Conservation (phyloP, 1,140 invertebrate species). For the Psix sp. region DNA sequence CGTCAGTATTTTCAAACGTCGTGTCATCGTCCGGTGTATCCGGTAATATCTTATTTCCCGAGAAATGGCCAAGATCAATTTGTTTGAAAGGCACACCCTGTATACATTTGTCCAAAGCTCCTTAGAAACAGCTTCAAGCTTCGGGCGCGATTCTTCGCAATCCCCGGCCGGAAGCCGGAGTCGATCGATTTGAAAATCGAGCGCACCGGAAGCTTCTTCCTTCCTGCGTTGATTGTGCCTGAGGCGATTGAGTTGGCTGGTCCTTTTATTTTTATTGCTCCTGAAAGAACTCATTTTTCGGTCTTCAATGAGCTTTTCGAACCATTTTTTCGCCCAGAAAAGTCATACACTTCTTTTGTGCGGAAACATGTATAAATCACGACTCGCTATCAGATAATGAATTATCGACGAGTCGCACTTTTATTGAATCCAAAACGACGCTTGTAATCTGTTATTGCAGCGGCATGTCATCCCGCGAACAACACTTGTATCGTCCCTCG, state of each 20-base stretch:
- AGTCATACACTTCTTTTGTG: constrained; percentile 36
- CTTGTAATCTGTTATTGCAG: constrained; percentile 26
- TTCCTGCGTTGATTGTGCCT: constrained; percentile 57
- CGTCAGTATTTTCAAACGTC: constrained; percentile 6
- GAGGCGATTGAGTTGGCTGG: constrained; percentile 49
- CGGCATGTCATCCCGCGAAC: constrained; percentile 17
- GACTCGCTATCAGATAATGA: constrained; percentile 25
- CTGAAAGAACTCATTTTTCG: constrained; percentile 54
- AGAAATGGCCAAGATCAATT: constrained; percentile 39
- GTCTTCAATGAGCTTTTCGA: constrained; percentile 24
- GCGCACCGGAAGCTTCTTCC: constrained; percentile 51
- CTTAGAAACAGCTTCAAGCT: constrained; percentile 34
- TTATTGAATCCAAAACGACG: constrained; percentile 15
- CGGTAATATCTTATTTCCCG: constrained; percentile 47
- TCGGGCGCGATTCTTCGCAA: constrained; percentile 38
- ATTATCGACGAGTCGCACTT: constrained; percentile 25
- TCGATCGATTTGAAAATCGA: constrained; percentile 53
- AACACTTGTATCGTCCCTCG: constrained; percentile 41
- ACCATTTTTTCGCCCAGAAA: constrained; percentile 35
- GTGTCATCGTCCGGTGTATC: constrained; percentile 13
- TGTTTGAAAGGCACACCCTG: constrained; percentile 50
- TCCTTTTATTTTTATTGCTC: constrained; percentile 55
- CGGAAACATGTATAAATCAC: constrained; percentile 18
- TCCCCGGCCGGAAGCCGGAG: constrained; percentile 43
- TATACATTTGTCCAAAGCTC: constrained; percentile 50